Evolutionary conservation across 2,797 vertebrate genomes (phyloP).

Genomic region (Pseudocheirus occidentalis): DNA sequence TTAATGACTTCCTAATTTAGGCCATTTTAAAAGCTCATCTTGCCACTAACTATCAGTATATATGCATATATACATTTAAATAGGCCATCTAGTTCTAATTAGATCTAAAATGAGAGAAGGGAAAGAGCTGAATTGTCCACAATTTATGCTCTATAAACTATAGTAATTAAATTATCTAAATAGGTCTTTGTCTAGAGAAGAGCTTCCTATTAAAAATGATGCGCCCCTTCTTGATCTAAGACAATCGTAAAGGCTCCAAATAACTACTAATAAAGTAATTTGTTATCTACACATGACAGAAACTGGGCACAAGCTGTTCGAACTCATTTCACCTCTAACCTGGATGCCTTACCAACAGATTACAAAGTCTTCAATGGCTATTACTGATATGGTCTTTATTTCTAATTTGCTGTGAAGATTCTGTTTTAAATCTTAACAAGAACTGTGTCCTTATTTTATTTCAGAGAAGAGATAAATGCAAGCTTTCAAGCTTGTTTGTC

Average conservation of each 20-base stretch:
- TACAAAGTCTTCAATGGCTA: constrained; percentile 48
- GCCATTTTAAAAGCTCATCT: constrained; percentile 25
- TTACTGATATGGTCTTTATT: neutral
- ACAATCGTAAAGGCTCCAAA: constrained; percentile 21
- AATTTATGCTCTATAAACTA: constrained; percentile 63
- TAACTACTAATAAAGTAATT: constrained; percentile 4
- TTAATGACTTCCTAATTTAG: constrained; percentile 39
- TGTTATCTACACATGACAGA: constrained; percentile 52
- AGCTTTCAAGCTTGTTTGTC: constrained; percentile 33
- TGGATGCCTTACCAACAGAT: constrained; percentile 32
- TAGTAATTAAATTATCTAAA: constrained; percentile 55
- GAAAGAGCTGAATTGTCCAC: constrained; percentile 52
- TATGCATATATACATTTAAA: constrained; percentile 52
- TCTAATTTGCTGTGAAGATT: neutral
- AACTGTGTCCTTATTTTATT: neutral
- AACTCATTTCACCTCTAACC: constrained; percentile 41
- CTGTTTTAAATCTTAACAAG: constrained; percentile 26
- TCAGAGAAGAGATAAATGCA: constrained; percentile 25
- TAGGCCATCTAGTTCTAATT: constrained; percentile 58
- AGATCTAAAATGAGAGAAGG: constrained; percentile 39
- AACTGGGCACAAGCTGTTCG: constrained; percentile 22
- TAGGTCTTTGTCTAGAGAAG: constrained; percentile 31
- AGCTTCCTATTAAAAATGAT: constrained; percentile 56
- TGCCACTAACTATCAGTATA: constrained; percentile 43
- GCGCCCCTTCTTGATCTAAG: neutral